Evolutionary conservation across 2,797 vertebrate species (phyloP), one percentile per base, ranked within the genome.

Genomic region (Rallus crepitans): DNA sequence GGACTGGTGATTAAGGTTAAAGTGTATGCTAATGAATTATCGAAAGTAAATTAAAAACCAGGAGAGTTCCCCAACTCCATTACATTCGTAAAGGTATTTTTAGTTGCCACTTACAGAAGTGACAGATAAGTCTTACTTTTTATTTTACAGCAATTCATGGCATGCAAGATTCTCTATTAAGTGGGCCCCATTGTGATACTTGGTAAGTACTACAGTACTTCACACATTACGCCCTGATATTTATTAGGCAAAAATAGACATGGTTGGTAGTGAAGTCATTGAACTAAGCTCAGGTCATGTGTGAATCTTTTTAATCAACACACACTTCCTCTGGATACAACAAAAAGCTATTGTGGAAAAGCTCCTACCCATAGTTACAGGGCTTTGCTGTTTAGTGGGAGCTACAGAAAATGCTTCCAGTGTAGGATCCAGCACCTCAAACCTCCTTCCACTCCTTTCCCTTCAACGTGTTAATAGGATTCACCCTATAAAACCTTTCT

Each of bases 1-100:
- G 96, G 92, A 82, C 56, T 65, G 79, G 88, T 2, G 23, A 93
- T 91, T 87, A 87, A 90, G 95, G 88, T 95, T 89, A 96, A 97
- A 89, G 86, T 61, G 47, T 56, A 89, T 15, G 61, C 70, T 96
- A 95, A 94, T 86, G 91, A 94, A 90, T 92, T 90, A 90, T 18
- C 92, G 78, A 69, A 90, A 87, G 59, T 69, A 66, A 93, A 95
- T 92, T 94, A 85, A 88, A 96, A 95, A 80, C 24, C 48, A 72
- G 92, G 50, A 84, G 77, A 90, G 60, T 66, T 90, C 31, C 59
- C 71, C 87, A 84, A 72, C 65, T 82, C 56, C 57, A 47, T 78
- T 55, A 28, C 35, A 18, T 69, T 63, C 3, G 7, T 59, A 72
- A 84, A 94, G 52, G 37, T 89, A 45, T 88, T 94, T 96, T 77